phyloP scores from a whole-genome alignment of 2,888 invertebrate species.

The Drosophila kuntzei region DNA sequence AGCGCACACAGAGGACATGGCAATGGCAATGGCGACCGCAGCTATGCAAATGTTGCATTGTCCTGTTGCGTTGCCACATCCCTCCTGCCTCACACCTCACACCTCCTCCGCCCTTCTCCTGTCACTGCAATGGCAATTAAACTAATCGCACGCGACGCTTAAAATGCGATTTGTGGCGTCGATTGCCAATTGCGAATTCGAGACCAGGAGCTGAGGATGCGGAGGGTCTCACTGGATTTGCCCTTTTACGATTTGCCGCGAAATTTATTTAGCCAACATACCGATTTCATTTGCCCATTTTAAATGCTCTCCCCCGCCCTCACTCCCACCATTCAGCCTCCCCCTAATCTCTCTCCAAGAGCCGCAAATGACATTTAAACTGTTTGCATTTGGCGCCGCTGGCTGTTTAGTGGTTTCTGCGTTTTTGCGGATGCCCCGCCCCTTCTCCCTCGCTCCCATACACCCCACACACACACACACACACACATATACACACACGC shows the following conservation, averaged over 20 bases:
- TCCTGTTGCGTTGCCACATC: conserved; percentile 65
- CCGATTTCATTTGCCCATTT: conserved; percentile 41
- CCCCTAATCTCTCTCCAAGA: conserved; percentile 1
- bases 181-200: conserved; percentile 68
- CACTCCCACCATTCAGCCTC: background rate
- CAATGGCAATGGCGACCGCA: conserved; percentile 22
- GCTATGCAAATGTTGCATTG: conserved; percentile 78
- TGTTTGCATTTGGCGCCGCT: conserved; percentile 69
- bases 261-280: conserved; percentile 61
- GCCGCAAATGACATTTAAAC: conserved; percentile 72
- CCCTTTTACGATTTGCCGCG: conserved; percentile 45
- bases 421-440: conserved; percentile 48
- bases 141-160: conserved; percentile 85
- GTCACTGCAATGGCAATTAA: conserved; percentile 82
- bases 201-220: background rate
- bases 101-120: background rate
- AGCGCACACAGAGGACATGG: conserved; percentile 18
- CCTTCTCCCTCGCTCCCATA: background rate
- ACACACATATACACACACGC: background rate
- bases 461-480: background rate
- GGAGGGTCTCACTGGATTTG: conserved; percentile 21
- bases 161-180: conserved; percentile 83
- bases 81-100: background rate
- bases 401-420: conserved; percentile 68
- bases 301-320: background rate